phyloP scores from a whole-genome alignment of 2,113 vertebrate species.

The Gopherus flavomarginatus region DNA sequence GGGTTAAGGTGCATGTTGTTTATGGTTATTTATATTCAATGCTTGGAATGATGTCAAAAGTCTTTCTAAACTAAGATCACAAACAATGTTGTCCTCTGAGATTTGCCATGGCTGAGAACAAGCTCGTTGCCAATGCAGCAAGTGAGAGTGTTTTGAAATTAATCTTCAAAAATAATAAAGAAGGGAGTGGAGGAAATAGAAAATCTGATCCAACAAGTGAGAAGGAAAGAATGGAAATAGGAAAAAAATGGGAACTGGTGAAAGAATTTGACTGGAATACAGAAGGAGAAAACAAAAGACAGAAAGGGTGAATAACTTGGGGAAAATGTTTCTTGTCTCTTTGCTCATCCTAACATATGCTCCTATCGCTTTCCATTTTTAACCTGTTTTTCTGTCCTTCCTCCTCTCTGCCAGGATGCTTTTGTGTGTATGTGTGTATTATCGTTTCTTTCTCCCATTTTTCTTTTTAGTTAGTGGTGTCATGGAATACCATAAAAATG shows the following conservation, averaged over 20 bases:
- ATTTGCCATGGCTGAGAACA: not conserved
- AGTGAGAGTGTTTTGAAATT: not conserved
- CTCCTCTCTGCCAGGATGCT: not conserved
- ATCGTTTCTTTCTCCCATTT: not conserved
- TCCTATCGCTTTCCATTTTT: not conserved
- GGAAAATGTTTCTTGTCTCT: accelerated
- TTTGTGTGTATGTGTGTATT: not conserved
- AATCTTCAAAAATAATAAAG: not conserved
- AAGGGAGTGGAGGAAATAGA: not conserved
- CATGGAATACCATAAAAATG: not conserved
- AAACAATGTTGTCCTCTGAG: not conserved
- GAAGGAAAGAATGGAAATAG: not conserved
- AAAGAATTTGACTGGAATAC: not conserved
- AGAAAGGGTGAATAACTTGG: not conserved
- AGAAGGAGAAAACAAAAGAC: not conserved
- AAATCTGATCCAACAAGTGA: not conserved
- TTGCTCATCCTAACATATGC: not conserved
- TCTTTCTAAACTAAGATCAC: not conserved
- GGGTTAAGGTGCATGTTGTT: slow-evolving; percentile 20
- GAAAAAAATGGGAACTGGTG: not conserved
- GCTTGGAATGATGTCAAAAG: not conserved
- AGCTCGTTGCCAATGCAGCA: not conserved
- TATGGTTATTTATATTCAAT: not conserved
- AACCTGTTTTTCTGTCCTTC: not conserved
- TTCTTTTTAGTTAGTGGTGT: not conserved